phyloP scores from a whole-genome alignment of 1,140 invertebrate species.

The fruit fly (Drosophila melanogaster) region DNA sequence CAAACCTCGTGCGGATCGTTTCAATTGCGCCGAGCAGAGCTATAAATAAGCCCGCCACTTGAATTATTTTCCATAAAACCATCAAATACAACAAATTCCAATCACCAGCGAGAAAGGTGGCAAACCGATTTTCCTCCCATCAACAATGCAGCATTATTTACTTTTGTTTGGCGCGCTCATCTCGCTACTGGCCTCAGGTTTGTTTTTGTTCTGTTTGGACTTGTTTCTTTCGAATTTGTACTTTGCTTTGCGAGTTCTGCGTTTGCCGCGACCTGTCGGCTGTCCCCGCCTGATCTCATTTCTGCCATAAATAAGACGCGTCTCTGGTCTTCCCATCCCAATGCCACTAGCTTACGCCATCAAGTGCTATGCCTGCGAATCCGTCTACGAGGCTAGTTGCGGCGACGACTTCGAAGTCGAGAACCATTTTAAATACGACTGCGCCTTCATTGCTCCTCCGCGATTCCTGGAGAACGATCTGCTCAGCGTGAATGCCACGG shows the following conservation, averaged over 20 bases:
- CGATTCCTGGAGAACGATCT: constrained; percentile 66
- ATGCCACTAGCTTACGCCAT: constrained; percentile 78
- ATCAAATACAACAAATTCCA: constrained; percentile 23
- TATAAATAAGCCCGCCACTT: constrained; percentile 47
- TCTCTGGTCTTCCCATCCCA: constrained; percentile 47
- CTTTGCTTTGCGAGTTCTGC: constrained; percentile 1
- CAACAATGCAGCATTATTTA: constrained; percentile 69
- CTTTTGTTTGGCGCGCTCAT: constrained; percentile 58
- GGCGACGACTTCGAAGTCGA: constrained; percentile 74
- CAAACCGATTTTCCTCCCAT: constrained; percentile 39
- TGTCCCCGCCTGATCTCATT: constrained; percentile 39
- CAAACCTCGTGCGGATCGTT: constrained; percentile 40
- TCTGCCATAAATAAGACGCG: constrained; percentile 36
- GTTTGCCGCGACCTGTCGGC: constrained; percentile 8
- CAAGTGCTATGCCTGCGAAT: constrained; percentile 77
- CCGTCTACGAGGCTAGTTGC: constrained; percentile 67
- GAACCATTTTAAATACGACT: constrained; percentile 78
- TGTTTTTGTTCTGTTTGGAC: constrained; percentile 31
- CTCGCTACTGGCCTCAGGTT: constrained; percentile 64
- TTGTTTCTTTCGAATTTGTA: neutral
- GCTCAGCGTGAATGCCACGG: constrained; percentile 66
- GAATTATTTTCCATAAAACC: constrained; percentile 30
- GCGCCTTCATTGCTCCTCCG: constrained; percentile 70
- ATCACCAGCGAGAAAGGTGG: constrained; percentile 12
- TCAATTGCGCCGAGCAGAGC: constrained; percentile 59